Base-by-base conservation (phyloP, 1,140 invertebrate genomes). In the Drosophila setifemur region DNA sequence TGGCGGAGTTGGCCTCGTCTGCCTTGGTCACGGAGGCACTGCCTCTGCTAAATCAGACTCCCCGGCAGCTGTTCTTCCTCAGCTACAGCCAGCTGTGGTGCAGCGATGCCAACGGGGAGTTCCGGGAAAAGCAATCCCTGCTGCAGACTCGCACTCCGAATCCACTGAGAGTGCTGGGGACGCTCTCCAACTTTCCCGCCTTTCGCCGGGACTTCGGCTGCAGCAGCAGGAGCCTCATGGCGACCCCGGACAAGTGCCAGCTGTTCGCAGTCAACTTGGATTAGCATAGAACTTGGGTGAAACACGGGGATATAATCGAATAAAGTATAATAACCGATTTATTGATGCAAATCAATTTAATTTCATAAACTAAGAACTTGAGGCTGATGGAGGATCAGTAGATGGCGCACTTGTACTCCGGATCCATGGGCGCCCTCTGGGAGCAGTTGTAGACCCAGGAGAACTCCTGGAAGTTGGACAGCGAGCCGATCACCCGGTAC, bases 391-490 rank as follows among this genome's bases (percentile, higher is more conserved):
- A n/a, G n/a, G n/a, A n/a, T 35, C 61, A 89, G 40, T 83, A 89
- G 3, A 89, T 73, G 25, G 64, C 39, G 23, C 87, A 89, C 66
- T 89, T 89, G 35, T 63, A 77, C 31, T 81, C 69, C 3, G 82
- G 87, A 64, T 89, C 70, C 87, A 89, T 89, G 9, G 40, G 52
- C 2, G 73, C 74, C 11, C 61, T 42, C 25, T 60, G 78, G 1
- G 66, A 55, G 26, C 87, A 89, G 21, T 81, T 81, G n/a, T 67
- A 85, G 11, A 89, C 70, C 87, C 75, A 77, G 4, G 97, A 93
- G 91, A 99, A 99, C 77, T 98, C 97, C 47, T 93, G 92, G 19
- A 97, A 93, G 91, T 99, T 99, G 4, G 95, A 96, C 19, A 98
- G 91, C 2, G 97, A 95, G 0, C 97, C 97, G 63, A 97, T 96